Evolutionary conservation across 2,888 invertebrate genomes (phyloP).

Genomic region (Vandiemenella viatica): DNA sequence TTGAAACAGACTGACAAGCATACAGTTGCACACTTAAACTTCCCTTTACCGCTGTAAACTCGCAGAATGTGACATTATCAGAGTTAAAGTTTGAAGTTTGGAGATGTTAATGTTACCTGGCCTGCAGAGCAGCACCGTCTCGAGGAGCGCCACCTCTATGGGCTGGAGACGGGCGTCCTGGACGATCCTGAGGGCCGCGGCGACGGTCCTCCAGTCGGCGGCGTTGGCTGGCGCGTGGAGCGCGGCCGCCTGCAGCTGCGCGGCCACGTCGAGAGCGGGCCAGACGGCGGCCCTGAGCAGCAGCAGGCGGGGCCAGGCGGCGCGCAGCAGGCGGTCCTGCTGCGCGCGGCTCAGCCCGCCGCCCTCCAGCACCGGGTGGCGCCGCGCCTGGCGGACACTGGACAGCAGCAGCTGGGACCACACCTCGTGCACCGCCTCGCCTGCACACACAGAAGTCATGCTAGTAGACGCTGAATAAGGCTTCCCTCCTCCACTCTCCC

Average conservation of each 20-base stretch:
- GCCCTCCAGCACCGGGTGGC: neutral
- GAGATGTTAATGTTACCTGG: too few relatives aligned
- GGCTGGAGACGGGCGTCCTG: conserved; percentile 25
- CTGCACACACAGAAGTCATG: too few relatives aligned
- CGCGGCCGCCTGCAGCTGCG: conserved; percentile 4
- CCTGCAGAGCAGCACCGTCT: conserved; percentile 35
- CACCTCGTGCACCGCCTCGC: neutral
- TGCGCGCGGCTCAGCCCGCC: neutral
- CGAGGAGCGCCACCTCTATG: conserved; percentile 33
- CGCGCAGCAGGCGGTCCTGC: conserved; percentile 39
- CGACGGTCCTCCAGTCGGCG: neutral
- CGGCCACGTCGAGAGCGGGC: conserved; percentile 32
- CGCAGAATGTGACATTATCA: too few relatives aligned
- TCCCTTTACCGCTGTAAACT: too few relatives aligned
- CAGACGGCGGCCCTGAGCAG: conserved; percentile 40
- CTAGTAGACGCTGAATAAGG: too few relatives aligned
- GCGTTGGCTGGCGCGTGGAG: neutral
- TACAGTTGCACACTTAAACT: too few relatives aligned
- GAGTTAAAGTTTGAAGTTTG: too few relatives aligned
- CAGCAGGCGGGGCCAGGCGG: conserved; percentile 43
- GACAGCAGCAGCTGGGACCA: neutral
- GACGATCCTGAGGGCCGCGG: neutral
- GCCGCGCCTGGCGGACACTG: neutral
- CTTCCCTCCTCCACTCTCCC: too few relatives aligned
- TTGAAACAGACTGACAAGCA: too few relatives aligned